Base-by-base conservation (phyloP, 23 tunicate species). In the Botrylloides violaceus region DNA sequence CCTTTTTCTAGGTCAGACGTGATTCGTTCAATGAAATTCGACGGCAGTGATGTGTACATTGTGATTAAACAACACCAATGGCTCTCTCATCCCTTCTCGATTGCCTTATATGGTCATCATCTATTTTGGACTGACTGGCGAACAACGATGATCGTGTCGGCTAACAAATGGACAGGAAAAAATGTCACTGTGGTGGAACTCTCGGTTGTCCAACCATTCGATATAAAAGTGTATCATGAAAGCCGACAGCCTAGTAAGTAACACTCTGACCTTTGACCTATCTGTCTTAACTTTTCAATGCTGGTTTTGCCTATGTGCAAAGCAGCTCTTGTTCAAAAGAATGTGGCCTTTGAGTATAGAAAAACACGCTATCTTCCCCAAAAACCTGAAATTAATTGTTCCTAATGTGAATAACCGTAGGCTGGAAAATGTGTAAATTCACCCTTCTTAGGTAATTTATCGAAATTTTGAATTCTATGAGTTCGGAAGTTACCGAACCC, bases 111-210 rank as follows among this genome's bases (percentile, higher is more conserved):
- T 68, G 79, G 64, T 30, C 85, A 87, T 34, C 81, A 59, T 23
- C 63, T 87, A 4, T 60, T 80, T 3, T 87, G 95, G 95, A 87
- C 95, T 19, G 95, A 87, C 71, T 87, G 95, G 95, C 75, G 80
- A 35, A 80, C 82, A 23, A 70, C 84, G 2, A 80, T 87, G 70
- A 87, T 87, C n/a, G 95, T 73, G 32, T 43, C 68, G 27, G 95
- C 95, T 38, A 61, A 71, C 65, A 87, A 87, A 53, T 87, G 95
- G 95, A 77, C 86, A 1, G 81, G 72, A 0, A 39, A 71, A 24
- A 81, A 81, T 49, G 53, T 80, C 4, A 55, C 82, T 2, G 82
- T 81, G 0, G 38, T 80, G 9, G 86, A 80, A 31, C 39, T 87
- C 4, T 35, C 74, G 3, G 50, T 59, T 9, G 56, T 56, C 26